Percentiles rank a stretch among this genome's conserved stretches.
These are phyloP conservation scores for Bettongia penicillata DNA, from an alignment of 2,113 vertebrate species.

Conservation along the genomic window DNA sequence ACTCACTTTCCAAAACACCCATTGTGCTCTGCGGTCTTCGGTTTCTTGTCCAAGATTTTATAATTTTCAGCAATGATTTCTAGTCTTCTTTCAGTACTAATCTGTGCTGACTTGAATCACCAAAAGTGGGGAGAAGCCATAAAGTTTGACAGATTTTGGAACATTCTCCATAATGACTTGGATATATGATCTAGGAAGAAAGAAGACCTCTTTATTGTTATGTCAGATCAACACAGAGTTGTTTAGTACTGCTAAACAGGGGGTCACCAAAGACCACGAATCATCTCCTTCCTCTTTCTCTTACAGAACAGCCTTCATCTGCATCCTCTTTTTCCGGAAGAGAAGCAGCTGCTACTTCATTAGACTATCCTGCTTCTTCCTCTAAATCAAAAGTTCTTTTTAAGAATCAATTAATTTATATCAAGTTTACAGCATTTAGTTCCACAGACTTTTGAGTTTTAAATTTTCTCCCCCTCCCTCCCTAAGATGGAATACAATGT, in stretches of 20 bases:
- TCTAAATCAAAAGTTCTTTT: background rate
- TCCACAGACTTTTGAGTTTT: too few relatives aligned
- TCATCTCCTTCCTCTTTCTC: background rate
- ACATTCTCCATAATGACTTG: background rate
- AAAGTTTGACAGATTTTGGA: background rate
- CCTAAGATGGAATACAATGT: too few relatives aligned
- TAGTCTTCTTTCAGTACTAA: background rate
- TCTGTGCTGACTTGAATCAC: background rate
- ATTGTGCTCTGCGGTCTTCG: background rate
- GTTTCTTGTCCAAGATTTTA: background rate
- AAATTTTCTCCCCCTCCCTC: too few relatives aligned
- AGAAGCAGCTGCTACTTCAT: background rate
- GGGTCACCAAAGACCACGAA: background rate
- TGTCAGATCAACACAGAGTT: background rate
- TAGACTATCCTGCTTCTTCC: background rate
- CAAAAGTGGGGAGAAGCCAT: background rate
- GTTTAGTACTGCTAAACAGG: background rate
- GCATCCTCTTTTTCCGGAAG: background rate
- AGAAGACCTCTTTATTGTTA: background rate
- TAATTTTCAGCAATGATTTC: background rate
- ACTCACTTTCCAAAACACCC: background rate
- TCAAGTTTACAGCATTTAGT: too few relatives aligned
- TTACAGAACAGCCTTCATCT: background rate
- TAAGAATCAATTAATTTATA: too few relatives aligned
- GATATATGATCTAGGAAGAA: background rate